Evolutionary conservation across 2,888 invertebrate species (phyloP).

Genomic region (Anoplius nigerrimus): DNA sequence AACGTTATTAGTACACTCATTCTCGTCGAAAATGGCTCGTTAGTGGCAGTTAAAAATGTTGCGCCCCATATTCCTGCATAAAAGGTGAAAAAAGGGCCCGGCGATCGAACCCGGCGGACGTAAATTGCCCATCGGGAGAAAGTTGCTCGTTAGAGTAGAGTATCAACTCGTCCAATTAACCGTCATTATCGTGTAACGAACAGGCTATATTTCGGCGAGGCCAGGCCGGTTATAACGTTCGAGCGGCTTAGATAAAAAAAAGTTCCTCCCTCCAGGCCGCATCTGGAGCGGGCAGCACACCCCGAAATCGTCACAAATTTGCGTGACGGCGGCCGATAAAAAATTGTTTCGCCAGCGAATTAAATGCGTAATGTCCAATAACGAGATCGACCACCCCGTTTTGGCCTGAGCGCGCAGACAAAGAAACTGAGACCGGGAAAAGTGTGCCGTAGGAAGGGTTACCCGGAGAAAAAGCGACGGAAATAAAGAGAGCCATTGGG

Average conservation of each 20-base stretch:
- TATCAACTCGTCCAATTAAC: constrained; percentile 2
- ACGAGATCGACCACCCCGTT: too few species aligned
- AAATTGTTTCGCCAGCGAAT: too few species aligned
- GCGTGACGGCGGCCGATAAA: background rate
- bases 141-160: background rate
- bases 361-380: too few species aligned
- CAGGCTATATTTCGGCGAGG: background rate
- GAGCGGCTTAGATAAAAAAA: background rate
- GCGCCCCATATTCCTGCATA: too few species aligned
- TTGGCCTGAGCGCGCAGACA: background rate
- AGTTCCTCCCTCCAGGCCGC: too few species aligned
- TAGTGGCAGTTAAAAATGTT: too few species aligned
- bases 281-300: background rate
- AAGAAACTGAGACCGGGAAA: background rate
- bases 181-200: constrained; percentile 1
- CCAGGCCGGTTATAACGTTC: background rate
- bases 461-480: background rate
- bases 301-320: background rate
- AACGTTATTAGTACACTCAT: too few species aligned
- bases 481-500: background rate
- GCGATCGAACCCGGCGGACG: background rate
- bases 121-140: constrained; percentile 2
- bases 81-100: too few species aligned
- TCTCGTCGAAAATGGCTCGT: too few species aligned
- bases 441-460: background rate